Evolutionary conservation across 2,888 invertebrate species (phyloP), one percentile per base, ranked within the genome.

Genomic region (Penaeus monodon): DNA sequence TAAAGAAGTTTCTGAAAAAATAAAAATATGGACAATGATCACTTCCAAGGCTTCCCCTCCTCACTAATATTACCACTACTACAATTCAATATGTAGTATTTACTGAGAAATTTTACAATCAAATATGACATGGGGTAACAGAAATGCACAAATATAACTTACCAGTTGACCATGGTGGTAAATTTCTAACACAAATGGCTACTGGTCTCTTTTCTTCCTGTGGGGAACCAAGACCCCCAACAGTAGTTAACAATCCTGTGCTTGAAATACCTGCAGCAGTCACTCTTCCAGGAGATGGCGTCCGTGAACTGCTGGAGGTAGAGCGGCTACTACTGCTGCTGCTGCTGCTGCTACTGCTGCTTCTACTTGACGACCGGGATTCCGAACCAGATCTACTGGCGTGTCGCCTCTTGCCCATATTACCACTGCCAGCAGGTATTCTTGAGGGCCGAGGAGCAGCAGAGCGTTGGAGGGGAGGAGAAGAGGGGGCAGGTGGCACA

Each of bases 121-220:
- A 57, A 57, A 57, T 68, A 33, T 74, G 64, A 27, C 66, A 84
- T 22, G 0, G 70, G 70, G 29, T 14, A 70, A 24, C n/a, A 70
- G 24, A 29, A 70, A n/a, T 22, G 70, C 17, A 38, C 29, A 17
- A 29, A 49, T 10, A 24, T 84, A 57, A 91, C 91, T 91, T 91
- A 93, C 93, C 93, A 91, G 93, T 93, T 91, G 97, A 97, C 91
- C 97, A 94, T 90, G 96, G 95, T 90, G 97, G 97, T 92, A 98
- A 94, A 93, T 97, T 97, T 92, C 96, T 95, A 91, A 98, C 97
- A 93, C 97, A 97, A 92, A 97, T 97, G 90, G 97, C 97, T 91
- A 97, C 93, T 88, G 97, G 97, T 92, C 97, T 94, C 91, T 95
- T 94, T 81, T 89, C 88, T 12, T 85, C 87, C 64, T 80, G 84